Base-by-base conservation (phyloP, 2,113 vertebrate genomes). In the Xerus inauris region DNA sequence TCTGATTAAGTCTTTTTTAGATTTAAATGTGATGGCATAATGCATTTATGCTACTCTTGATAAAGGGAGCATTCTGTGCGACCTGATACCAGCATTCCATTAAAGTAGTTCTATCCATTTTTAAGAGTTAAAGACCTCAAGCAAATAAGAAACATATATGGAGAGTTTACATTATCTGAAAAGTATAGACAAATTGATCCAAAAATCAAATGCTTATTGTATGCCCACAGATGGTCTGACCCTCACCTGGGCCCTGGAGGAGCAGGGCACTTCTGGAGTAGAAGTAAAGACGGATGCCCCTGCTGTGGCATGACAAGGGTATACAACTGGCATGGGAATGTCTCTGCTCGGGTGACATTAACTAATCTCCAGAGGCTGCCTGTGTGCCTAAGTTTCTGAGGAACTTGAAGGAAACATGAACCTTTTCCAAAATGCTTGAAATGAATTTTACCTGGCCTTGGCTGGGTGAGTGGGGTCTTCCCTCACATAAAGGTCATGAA, bases 1-100 rank as follows among this genome's bases (percentile, higher is more conserved):
- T 79, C 8, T 93, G 57, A 89, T 42, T 71, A 82, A 90, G 73
- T 30, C 72, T 64, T 67, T 54, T 88, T 85, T 65, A 85, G 73
- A 67, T 64, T 76, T 79, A 93, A 89, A 89, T 12, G 49, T 64
- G 64, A 88, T 14, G 30, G 40, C 59, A 45, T 26, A 13, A 59
- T 19, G 42, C 32, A 54, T 42, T 80, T 59, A 96, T 7, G 65
- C 28, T 26, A 40, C 32, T 73, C 69, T 19, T 30, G 42, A 87
- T 47, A 19, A 79, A 28, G 57, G 57, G 81, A 71, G 14, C 9
- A 26, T 3, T 2, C 19, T 12, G 6, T 89, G 72, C 62, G 17
- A 38, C 47, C 38, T 64, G 47, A 71, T 4, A 12, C 62, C 45
- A 40, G n/a, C 24, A 32, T 35, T 47, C 42, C 54, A 62, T 4